Conservation (phyloP, 2,113 vertebrate species). For the Phyllostomus hastatus region DNA sequence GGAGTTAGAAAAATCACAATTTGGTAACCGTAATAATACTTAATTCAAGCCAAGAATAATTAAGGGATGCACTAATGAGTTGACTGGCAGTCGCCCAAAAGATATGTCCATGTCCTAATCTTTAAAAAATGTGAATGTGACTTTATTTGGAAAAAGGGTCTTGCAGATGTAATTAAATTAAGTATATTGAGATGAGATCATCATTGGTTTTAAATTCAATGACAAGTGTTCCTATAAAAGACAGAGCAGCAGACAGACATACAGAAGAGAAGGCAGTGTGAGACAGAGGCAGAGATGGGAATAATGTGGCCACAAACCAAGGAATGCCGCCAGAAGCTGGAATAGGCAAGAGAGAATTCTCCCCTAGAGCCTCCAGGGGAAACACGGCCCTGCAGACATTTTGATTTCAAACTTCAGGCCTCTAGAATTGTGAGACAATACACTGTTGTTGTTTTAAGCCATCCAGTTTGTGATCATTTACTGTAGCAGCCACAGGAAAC, state of each 20-base stretch:
- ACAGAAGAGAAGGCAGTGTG: background rate
- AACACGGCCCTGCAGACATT: background rate
- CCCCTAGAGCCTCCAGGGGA: background rate
- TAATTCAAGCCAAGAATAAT: background rate
- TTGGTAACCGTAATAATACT: background rate
- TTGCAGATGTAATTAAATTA: background rate
- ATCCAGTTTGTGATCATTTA: background rate
- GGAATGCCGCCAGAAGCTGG: background rate
- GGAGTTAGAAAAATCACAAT: background rate
- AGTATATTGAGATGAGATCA: background rate
- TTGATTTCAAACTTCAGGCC: background rate
- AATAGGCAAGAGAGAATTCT: background rate
- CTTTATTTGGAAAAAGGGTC: background rate
- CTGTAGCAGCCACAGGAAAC: background rate
- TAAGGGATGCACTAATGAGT: background rate
- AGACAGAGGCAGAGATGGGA: background rate
- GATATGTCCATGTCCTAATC: background rate
- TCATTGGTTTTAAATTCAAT: background rate
- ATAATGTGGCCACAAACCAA: background rate
- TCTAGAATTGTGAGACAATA: background rate
- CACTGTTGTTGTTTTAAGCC: background rate
- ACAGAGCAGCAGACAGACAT: background rate
- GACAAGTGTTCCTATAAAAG: background rate
- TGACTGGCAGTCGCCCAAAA: background rate
- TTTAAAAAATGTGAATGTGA: background rate